Evolutionary conservation across 2,797 vertebrate genomes (phyloP), one percentile per base, ranked within the genome.

Genomic region (Acanthurus lineatus): DNA sequence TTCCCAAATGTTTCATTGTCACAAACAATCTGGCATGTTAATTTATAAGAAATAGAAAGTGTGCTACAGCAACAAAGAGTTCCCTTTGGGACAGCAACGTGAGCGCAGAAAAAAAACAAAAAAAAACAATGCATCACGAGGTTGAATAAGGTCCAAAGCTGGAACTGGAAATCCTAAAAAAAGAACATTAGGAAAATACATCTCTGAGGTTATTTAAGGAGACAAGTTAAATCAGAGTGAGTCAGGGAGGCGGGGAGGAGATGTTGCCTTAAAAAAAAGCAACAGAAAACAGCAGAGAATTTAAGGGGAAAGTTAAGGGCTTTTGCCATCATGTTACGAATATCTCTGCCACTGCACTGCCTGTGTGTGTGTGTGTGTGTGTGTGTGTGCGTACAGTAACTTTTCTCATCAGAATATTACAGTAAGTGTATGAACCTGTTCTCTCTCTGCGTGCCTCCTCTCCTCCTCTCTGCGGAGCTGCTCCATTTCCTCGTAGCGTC

Each of bases 381-480:
- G 42, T 52, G 16, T 22, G 38, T 58, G 11, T 0, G 19, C 32
- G 69, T 49, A 52, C 54, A 56, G 40, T 35, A 11, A 38, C 16
- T 14, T 48, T 10, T 22, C 66, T 32, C 9, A 9, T 38, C 38
- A 60, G 19, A 44, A 32, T 32, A 42, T 11, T 42, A 42, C 7
- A 54, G 52, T 3, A 49, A 51, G 20, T 9, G 62, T 63, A 45
- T 25, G 5, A 91, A 99, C 98, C 98, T 99, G 97, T 76, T 99
- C 97, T 2, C 97, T 97, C 88, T 98, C 97, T 0, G 97, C 97
- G 0, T 96, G 96, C 61, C 96, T 95, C 91, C 97, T 92, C 93
- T 98, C 97, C 89, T 98, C 97, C 88, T 98, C 97, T 73, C 96
- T 88, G 16, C 97, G 96, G 81, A 96, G 93, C 92, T 97, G 97